phyloP scores from a whole-genome alignment of 2,113 vertebrate genomes.

The Neogobius melanostomus region DNA sequence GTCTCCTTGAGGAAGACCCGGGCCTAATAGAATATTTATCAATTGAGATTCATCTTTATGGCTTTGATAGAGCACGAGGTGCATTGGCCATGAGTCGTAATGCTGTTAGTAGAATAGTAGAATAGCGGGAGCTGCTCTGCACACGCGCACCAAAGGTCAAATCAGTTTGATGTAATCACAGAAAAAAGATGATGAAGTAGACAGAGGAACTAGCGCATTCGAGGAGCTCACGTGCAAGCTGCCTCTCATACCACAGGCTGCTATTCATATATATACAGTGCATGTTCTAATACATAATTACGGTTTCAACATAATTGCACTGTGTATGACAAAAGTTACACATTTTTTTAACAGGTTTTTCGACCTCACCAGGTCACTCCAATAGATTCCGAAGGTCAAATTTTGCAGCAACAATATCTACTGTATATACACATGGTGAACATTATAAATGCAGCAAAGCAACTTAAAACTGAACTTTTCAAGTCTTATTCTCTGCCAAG shows the following conservation, averaged over 20 bases:
- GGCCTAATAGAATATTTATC: constrained; percentile 65
- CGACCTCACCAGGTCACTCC: neutral
- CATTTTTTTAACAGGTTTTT: neutral
- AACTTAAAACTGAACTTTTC: neutral
- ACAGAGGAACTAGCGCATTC: neutral
- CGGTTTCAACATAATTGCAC: too few relatives aligned
- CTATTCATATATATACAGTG: neutral
- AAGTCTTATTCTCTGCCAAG: neutral
- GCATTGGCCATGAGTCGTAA: constrained; percentile 45
- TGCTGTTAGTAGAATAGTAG: constrained; percentile 40
- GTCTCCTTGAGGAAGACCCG: constrained; percentile 35
- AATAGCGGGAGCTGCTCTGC: constrained; percentile 34
- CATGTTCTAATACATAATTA: too few relatives aligned
- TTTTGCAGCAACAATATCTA: neutral
- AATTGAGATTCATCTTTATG: constrained; percentile 42
- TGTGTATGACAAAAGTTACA: too few relatives aligned
- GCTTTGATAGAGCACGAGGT: constrained; percentile 40
- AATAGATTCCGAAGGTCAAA: neutral
- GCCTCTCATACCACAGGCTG: neutral
- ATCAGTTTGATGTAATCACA: constrained; percentile 12
- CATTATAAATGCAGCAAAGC: neutral
- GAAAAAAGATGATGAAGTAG: constrained; percentile 1
- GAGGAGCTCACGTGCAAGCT: neutral
- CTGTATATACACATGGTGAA: neutral
- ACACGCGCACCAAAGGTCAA: constrained; percentile 42